Base-by-base conservation (phyloP, 2,113 vertebrate species). In the Corvus moneduloides region DNA sequence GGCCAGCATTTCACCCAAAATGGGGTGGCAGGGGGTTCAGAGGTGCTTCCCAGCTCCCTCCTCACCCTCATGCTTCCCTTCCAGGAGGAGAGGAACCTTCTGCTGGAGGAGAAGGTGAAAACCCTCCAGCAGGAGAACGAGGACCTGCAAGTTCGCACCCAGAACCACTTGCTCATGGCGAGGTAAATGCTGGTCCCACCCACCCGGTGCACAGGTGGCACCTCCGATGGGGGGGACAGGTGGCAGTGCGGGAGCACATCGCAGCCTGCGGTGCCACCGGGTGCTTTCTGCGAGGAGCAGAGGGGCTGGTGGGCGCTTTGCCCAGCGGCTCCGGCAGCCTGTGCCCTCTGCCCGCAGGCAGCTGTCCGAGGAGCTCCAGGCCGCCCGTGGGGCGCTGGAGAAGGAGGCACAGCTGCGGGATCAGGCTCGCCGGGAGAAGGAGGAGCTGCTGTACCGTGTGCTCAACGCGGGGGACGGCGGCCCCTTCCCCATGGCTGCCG, bases 61-160 rank as follows among this genome's bases (percentile, higher is more conserved):
- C 93, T 75, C 43, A 94, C 21, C 35, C 52, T 66, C 5, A 0
- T 37, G 16, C 41, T 17, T 62, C 30, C 18, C 16, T 97, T 94
- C 59, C 94, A 99, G 99, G 97, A 84, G 37, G 98, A 99, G 96
- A 98, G 95, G 92, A 99, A 99, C 46, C 94, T 98, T 73, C 67
- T 98, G 41, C 81, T 99, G 94, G 98, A 99, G 87, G 98, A 99
- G 73, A 99, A 98, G 93, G 94, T 99, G 37, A 91, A 98, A 39
- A 96, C 97, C 27, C 94, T 98, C 67, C 98, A 98, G 76, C 99
- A 99, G 94, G 99, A 99, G 97, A 99, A 98, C 1, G 99, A 99
- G 95, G 99, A 99, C 79, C 98, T 99, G 61, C 97, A 96, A 1
- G 98, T 98, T 37, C 98, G 98, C 39, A 97, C 97, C 6, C 98